Base-by-base conservation (phyloP, 2,113 vertebrate genomes). In the Forbesichthys papilliferus region DNA sequence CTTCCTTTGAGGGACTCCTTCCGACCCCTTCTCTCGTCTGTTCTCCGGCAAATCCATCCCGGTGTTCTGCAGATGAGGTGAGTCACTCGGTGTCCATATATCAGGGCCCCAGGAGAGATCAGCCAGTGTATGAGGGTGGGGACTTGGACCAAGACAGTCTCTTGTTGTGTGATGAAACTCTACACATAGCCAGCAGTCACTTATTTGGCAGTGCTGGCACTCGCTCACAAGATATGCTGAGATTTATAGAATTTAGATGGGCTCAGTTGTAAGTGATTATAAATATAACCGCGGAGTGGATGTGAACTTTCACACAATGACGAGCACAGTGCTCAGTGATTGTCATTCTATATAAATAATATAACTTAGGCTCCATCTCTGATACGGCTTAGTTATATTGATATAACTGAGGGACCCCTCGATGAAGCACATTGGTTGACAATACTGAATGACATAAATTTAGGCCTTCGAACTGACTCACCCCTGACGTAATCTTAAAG, bases 261-360 rank as follows among this genome's bases (percentile, higher is more conserved):
- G 13, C 75, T 52, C 3, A 48, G 8, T 10, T 63, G 57, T 65
- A 68, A 33, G 66, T 77, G 74, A 75, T 63, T 70, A 63, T 27
- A 67, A 68, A 66, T 16, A 61, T 6, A 60, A 48, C 10, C 36
- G 36, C 3, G 36, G 36, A 42, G 4, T 42, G 36, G 36, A 42
- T 42, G 36, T 42, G 36, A 42, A 42, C 36, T 42, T 42, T 42
- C 36, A 6, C 36, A 42, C 7, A 42, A 42, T 42, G 36, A 8
- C 7, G 36, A 27, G 27, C 27, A 27, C 27, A 27, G 36, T 1
- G 5, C 36, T 7, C 4, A 8, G 36, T 42, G 36, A 42, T 42
- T 42, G 36, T 42, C 5, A 42, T 5, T 5, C 4, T 42, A 8
- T 8, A 42, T 27, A 2, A 27, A 27, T 27, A 27, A 27, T 27